Evolutionary conservation across 1,140 invertebrate species (phyloP), one percentile per base, ranked within the genome.

Genomic region (Temnothorax longispinosus): DNA sequence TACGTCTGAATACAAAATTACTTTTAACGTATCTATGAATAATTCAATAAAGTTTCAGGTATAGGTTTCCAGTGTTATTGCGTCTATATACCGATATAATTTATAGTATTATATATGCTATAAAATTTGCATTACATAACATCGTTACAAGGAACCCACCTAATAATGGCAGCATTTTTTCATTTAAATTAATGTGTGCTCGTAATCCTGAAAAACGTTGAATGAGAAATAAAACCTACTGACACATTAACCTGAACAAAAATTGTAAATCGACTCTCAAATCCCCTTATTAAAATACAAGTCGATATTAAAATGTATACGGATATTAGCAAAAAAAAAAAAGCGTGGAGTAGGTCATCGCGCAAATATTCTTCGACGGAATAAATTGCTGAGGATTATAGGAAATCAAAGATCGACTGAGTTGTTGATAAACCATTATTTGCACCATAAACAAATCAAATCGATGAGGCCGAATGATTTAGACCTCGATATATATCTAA

Each of bases 11-110:
- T 75, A 60, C 58, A 21, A 69, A 69, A 54, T n/a, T 69, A 69
- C 44, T 80, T 80, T 80, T 80, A 54, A 80, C n/a, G 21, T n/a
- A 47, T 2, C 50, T 67, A 80, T 80, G 77, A 80, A 80, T 80
- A 80, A 80, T 80, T 69, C 77, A 69, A 80, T 69, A 27, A 71
- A 54, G 65, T 56, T 56, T 72, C 21, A 56, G 50, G 47, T 32
- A 27, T 41, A n/a, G 13, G 50, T 71, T 81, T 56, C 50, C 35
- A 71, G 13, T 44, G n/a, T 32, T 72, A 69, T 72, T 41, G 47
- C 6, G 8, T 44, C 50, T 56, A 15, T 32, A 38, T 67, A 67
- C 44, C n/a, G 38, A 21, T 13, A 44, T 44, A 56, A 82, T 72
- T 72, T 58, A 58, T 27, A 74, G 41, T 18, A 44, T 74, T 72